A percentile compares a stretch with the other conserved stretches of the same genome.
Evolutionary conservation across 2,888 invertebrate species (phyloP).

Genomic region (Mechanitis messenoides): DNA sequence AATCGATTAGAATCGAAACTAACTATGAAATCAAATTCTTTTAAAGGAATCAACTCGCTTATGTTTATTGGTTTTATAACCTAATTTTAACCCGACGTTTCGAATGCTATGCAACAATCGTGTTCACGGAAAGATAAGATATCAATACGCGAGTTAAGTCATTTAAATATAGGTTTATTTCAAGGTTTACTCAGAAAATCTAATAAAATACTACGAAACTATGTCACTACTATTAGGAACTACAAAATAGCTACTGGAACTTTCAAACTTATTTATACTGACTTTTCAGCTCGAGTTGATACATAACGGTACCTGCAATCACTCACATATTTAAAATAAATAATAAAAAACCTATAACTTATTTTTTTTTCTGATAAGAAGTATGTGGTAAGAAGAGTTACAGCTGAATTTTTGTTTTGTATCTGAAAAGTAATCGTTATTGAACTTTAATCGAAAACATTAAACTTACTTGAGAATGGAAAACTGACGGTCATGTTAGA

Average conservation of each 20-base stretch:
- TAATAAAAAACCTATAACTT: not conserved
- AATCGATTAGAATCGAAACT: too few species aligned
- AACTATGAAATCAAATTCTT: not conserved
- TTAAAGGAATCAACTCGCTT: too few species aligned
- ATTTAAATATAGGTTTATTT: too few species aligned
- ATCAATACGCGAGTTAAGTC: too few species aligned
- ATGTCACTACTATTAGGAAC: constrained; percentile 10
- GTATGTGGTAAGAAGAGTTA: too few species aligned
- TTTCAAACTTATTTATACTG: constrained; percentile 49
- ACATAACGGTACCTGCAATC: constrained; percentile 56
- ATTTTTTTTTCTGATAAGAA: too few species aligned
- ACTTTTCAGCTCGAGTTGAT: constrained; percentile 54
- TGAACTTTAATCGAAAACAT: not conserved
- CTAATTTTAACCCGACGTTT: too few species aligned
- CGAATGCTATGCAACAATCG: too few species aligned
- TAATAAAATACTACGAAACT: not conserved
- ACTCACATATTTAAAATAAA: constrained; percentile 11
- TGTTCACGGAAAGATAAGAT: too few species aligned
- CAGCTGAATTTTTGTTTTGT: too few species aligned
- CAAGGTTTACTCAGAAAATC: not conserved
- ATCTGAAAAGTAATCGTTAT: not conserved
- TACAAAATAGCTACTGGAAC: constrained; percentile 29
- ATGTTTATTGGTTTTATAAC: too few species aligned
- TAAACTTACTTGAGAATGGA: constrained; percentile 87
- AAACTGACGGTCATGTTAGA: constrained; percentile 90